Base-by-base conservation (phyloP, 2,113 vertebrate genomes). In the Synchiropus splendidus region DNA sequence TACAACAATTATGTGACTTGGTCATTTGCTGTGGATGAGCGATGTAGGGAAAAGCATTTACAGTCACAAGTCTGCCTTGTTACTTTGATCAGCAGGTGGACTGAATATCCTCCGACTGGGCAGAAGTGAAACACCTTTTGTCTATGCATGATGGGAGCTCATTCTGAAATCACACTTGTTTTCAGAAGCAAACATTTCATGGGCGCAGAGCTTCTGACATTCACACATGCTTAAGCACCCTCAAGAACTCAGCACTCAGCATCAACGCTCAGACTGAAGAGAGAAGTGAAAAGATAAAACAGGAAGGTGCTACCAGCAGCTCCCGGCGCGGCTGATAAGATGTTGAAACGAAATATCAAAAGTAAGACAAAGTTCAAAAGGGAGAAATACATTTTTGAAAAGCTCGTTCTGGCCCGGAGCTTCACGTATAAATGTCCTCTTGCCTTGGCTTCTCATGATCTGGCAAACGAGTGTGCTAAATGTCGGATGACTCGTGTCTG, bases 311-410 rank as follows among this genome's bases (percentile, higher is more conserved):
- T 18, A 36, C 46, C 46, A 48, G 39, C 48, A 52, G 5, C 15
- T 18, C 33, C 46, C 46, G 45, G 39, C 48, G 49, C 30, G 3
- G 47, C 51, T 58, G 63, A 73, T 73, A 75, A 70, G 33, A 8
- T 32, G 18, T 12, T 18, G 16, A 51, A 17, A 17, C n/a, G 17
- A 40, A 27, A 27, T 5, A 27, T 5, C 4, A 27, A 27, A 27
- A 8, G 4, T 5, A 27, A 4, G 21, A 4, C 4, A 27, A 27
- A 27, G 4, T 8, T 27, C 21, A 27, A 8, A 8, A 27, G 21
- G 8, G 21, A 27, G 4, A 27, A 27, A 27, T 27, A 27, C 21
- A 5, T 27, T 8, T 27, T 8, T 27, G 12, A 18, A 45, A 2
- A 12, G 18, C 2, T 31, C 42, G n/a, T 15, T 16, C 33, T 40